A percentile compares a stretch with the other conserved stretches of the same genome.
phyloP scores from a whole-genome alignment of 2,888 invertebrate genomes.

The Trichogramma dendrolimi region DNA sequence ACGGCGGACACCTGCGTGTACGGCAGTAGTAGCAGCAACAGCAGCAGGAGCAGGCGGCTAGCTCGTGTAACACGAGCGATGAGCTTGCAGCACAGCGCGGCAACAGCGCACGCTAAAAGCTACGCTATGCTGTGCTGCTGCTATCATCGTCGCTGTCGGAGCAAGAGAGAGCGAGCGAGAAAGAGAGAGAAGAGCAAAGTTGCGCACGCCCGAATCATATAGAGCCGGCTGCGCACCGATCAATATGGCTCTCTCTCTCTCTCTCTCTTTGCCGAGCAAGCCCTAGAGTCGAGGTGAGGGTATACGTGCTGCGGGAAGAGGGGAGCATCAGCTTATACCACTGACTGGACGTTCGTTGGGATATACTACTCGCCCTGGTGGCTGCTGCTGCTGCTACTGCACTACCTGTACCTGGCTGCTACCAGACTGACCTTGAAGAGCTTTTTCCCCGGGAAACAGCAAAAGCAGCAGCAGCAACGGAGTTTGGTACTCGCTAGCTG shows the following conservation, averaged over 20 bases:
- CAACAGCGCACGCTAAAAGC: conserved; percentile 30
- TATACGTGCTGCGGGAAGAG: neutral
- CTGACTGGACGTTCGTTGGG: neutral
- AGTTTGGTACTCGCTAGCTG: no score
- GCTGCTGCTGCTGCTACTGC: no score
- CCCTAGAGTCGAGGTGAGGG: conserved; percentile 5
- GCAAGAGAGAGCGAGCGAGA: conserved; percentile 12
- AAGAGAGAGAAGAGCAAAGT: conserved; percentile 11
- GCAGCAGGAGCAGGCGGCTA: no score
- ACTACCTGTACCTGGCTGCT: neutral
- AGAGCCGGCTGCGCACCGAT: conserved; percentile 38
- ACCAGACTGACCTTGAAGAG: conserved; percentile 39
- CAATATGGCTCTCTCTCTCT: conserved; percentile 41
- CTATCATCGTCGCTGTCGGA: conserved; percentile 15
- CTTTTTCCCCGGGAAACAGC: conserved; percentile 29
- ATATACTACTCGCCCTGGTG: neutral
- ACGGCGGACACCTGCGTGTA: no score
- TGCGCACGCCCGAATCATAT: conserved; percentile 19
- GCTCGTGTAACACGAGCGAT: no score
- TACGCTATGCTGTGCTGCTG: conserved; percentile 39
- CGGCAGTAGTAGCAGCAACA: no score
- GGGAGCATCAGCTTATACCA: neutral
- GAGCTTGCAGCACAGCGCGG: conserved; percentile 10
- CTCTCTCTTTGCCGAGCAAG: conserved; percentile 4
- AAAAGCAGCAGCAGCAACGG: conserved; percentile 7